Conservation (phyloP, 2,888 invertebrate genomes). For the Lycaena phlaeas region DNA sequence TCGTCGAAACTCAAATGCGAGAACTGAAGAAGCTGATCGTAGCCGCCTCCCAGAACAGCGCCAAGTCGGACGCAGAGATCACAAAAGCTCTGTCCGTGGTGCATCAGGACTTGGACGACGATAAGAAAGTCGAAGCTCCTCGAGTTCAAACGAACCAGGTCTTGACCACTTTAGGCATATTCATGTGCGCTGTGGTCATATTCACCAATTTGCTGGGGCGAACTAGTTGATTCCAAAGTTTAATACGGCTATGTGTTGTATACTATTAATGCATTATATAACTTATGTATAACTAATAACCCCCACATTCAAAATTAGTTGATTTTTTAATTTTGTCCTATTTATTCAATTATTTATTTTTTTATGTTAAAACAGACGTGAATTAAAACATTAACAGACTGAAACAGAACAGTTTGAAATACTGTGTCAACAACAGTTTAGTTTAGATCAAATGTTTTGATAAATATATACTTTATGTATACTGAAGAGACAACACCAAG, state of each 20-base stretch:
- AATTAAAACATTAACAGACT: too few relatives aligned
- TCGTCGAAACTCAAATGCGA: slow-evolving; percentile 40
- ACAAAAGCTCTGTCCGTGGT: slow-evolving; percentile 49
- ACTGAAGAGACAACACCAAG: too few relatives aligned
- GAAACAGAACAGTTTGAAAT: too few relatives aligned
- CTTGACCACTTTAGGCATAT: slow-evolving; percentile 44
- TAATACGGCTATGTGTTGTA: too few relatives aligned
- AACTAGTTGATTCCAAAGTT: slow-evolving; percentile 48
- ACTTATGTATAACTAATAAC: too few relatives aligned
- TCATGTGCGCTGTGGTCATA: slow-evolving; percentile 46
- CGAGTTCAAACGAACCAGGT: slow-evolving; percentile 34
- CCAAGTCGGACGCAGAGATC: slow-evolving; percentile 53
- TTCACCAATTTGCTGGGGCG: slow-evolving; percentile 51
- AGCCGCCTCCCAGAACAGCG: slow-evolving; percentile 45
- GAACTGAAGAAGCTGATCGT: slow-evolving; percentile 48
- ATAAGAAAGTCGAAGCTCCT: slow-evolving; percentile 36
- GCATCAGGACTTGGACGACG: slow-evolving; percentile 54
- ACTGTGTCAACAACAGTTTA: too few relatives aligned
- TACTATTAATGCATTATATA: too few relatives aligned
- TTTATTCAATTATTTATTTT: too few relatives aligned
- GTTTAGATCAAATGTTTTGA: too few relatives aligned
- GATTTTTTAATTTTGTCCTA: not conserved
- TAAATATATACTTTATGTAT: too few relatives aligned
- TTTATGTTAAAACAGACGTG: too few relatives aligned
- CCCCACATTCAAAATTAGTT: slow-evolving; percentile 2